Evolutionary conservation across 2,888 invertebrate species (phyloP).

Genomic region (Leptinotarsa haldemani): DNA sequence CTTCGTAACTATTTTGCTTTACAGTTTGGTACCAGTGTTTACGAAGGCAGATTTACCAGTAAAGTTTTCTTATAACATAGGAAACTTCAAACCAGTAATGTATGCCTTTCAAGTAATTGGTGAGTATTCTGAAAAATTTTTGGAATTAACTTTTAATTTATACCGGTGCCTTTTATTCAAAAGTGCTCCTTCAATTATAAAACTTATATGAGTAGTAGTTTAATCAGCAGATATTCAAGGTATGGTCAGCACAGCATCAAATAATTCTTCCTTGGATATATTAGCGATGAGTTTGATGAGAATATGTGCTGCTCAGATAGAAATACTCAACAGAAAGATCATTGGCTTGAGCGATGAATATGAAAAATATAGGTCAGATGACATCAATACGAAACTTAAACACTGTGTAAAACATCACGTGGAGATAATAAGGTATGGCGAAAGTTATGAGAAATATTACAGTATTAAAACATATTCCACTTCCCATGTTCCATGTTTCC

Average conservation of each 20-base stretch:
- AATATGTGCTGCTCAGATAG: conserved; percentile 50
- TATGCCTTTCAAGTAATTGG: conserved; percentile 19
- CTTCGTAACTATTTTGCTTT: conserved; percentile 6
- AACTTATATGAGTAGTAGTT: too few relatives aligned
- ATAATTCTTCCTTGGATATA: conserved; percentile 52
- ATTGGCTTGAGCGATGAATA: conserved; percentile 19
- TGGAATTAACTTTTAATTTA: too few relatives aligned
- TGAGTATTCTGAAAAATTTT: not conserved
- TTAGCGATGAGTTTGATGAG: conserved; percentile 51
- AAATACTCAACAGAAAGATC: conserved; percentile 50
- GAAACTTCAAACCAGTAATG: conserved; percentile 26
- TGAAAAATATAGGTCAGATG: conserved; percentile 24
- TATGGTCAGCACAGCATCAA: conserved; percentile 29
- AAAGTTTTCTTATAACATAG: conserved; percentile 34
- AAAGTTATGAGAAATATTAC: too few relatives aligned
- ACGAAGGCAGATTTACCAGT: conserved; percentile 23
- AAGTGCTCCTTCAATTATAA: too few relatives aligned
- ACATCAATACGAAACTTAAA: conserved; percentile 28
- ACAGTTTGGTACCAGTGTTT: conserved; percentile 25
- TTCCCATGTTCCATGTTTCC: too few relatives aligned
- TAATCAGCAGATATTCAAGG: not conserved
- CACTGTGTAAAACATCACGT: conserved; percentile 48
- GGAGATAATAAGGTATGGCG: conserved; percentile 44
- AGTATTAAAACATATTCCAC: too few relatives aligned
- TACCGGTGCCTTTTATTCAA: too few relatives aligned